Conservation (phyloP, 2,888 invertebrate species). For the Oligia latruncula region DNA sequence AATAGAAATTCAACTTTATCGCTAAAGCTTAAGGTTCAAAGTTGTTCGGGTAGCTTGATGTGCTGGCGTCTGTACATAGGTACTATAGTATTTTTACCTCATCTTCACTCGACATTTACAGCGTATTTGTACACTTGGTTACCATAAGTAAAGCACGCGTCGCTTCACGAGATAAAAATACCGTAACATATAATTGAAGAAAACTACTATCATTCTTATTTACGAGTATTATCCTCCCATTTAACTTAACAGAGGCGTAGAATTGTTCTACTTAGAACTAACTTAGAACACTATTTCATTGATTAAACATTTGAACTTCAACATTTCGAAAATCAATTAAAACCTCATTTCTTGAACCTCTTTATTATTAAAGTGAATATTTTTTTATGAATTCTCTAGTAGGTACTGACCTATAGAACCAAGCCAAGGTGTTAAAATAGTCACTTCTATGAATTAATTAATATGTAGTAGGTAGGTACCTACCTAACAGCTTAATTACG, state of each 20-base stretch:
- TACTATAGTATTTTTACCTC: neutral
- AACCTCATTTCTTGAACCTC: neutral
- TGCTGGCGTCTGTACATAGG: too few species aligned
- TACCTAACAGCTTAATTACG: neutral
- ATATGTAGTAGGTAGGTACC: neutral
- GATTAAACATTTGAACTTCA: neutral
- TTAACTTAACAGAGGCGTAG: too few species aligned
- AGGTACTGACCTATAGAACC: neutral
- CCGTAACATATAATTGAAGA: neutral
- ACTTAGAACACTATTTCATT: neutral
- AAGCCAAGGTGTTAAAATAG: neutral
- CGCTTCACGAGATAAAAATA: too few species aligned
- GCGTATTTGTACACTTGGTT: too few species aligned
- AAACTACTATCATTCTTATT: neutral
- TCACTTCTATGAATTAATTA: constrained; percentile 1
- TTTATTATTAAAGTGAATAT: neutral
- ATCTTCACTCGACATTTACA: neutral
- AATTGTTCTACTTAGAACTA: neutral
- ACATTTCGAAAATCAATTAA: neutral
- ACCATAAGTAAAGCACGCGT: too few species aligned
- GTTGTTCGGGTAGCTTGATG: too few species aligned
- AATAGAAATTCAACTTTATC: too few species aligned
- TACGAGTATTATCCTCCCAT: too few species aligned
- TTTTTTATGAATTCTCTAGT: neutral
- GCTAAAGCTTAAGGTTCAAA: too few species aligned